These are phyloP conservation scores for Luehdorfia chinensis DNA, from an alignment of 1,140 invertebrate species.

Conservation along the genomic window DNA sequence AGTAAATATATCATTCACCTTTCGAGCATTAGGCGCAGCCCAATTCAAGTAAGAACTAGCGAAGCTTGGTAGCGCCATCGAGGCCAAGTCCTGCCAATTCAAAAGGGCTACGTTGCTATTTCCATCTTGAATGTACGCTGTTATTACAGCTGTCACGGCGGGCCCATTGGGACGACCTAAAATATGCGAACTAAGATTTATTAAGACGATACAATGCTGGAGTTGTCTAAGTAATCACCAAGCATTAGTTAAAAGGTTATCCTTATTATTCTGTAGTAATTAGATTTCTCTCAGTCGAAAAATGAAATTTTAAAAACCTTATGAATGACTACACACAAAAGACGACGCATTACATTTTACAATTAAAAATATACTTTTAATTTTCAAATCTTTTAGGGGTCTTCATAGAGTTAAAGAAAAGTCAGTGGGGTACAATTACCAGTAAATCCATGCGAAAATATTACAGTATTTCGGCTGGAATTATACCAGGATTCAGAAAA, in stretches of 20 bases:
- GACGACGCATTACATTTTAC: too few relatives aligned
- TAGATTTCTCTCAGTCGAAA: too few relatives aligned
- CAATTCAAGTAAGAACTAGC: slow-evolving; percentile 53
- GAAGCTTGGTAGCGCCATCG: slow-evolving; percentile 31
- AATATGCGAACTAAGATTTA: slow-evolving; percentile 21
- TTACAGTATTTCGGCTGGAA: slow-evolving; percentile 32
- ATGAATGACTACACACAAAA: too few relatives aligned
- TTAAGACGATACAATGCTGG: background rate
- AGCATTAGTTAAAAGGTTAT: too few relatives aligned
- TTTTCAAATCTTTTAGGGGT: too few relatives aligned
- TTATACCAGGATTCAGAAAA: slow-evolving; percentile 47
- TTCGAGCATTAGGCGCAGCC: slow-evolving; percentile 56
- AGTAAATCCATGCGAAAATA: slow-evolving; percentile 58
- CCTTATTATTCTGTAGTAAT: too few relatives aligned
- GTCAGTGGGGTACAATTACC: too few relatives aligned
- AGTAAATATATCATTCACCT: slow-evolving; percentile 35
- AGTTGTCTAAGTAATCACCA: too few relatives aligned
- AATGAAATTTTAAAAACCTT: too few relatives aligned
- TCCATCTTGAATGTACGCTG: slow-evolving; percentile 42
- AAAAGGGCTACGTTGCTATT: slow-evolving; percentile 57
- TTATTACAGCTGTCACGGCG: slow-evolving; percentile 44
- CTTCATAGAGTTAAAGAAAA: too few relatives aligned
- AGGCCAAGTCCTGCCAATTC: slow-evolving; percentile 58
- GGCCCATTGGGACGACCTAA: slow-evolving; percentile 49
- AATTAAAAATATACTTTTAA: too few relatives aligned